A percentile compares a stretch with the other conserved stretches of the same genome.
Evolutionary conservation across 2,113 vertebrate species (phyloP).

Genomic region (Rynchops niger): DNA sequence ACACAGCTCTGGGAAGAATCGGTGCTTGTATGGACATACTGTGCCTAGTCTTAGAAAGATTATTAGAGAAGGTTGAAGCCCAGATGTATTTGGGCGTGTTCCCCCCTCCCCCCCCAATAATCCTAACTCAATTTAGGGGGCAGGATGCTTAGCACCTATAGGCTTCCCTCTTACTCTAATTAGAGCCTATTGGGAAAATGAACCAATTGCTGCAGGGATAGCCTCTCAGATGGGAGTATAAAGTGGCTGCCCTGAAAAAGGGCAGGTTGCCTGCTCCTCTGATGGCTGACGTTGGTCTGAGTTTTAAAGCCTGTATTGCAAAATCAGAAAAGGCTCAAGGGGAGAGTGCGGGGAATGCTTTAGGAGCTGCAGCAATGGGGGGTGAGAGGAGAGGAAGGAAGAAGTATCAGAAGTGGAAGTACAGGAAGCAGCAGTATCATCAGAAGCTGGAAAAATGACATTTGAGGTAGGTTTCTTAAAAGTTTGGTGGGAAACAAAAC

Average conservation of each 20-base stretch:
- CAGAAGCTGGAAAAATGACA: rapidly evolving
- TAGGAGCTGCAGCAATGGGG: rapidly evolving
- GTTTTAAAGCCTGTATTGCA: rapidly evolving
- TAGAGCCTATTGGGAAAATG: not conserved
- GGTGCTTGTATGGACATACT: not conserved
- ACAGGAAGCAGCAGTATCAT: rapidly evolving
- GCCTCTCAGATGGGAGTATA: rapidly evolving
- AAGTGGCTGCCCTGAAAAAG: not conserved
- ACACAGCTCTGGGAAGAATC: not conserved
- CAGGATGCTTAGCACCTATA: not conserved
- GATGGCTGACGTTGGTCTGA: rapidly evolving
- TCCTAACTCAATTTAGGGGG: not conserved
- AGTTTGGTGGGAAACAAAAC: not conserved
- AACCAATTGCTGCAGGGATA: rapidly evolving
- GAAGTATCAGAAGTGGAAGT: rapidly evolving
- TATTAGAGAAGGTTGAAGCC: not conserved
- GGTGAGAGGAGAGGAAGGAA: not conserved
- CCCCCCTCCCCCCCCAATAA: not conserved
- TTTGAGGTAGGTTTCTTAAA: not conserved
- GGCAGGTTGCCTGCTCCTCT: rapidly evolving
- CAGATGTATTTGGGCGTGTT: not conserved
- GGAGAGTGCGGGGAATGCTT: rapidly evolving
- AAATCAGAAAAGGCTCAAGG: rapidly evolving
- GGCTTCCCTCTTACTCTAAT: not conserved
- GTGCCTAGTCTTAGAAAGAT: not conserved